A percentile compares a stretch with the other conserved stretches of the same genome.
Conservation (phyloP, 2,888 invertebrate species). For the Petrolisthes cinctipes region DNA sequence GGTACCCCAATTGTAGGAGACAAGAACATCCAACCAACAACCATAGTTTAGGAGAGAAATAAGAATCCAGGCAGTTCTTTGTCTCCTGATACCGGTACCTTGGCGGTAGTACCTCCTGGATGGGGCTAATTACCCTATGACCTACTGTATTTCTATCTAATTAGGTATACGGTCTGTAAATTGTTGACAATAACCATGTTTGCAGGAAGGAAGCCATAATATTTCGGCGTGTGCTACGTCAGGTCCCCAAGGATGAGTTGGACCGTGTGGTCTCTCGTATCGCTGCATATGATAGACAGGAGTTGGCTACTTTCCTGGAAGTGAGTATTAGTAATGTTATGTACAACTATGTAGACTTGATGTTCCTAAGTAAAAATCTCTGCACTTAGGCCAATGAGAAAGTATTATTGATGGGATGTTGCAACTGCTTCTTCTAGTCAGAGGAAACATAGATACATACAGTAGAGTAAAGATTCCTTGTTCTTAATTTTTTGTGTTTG, state of each 20-base stretch:
- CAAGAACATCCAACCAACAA: too few species aligned
- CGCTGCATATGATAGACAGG: conserved; percentile 51
- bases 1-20: too few species aligned
- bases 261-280: conserved; percentile 45
- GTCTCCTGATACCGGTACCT: too few species aligned
- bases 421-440: too few species aligned
- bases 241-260: conserved; percentile 54
- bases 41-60: too few species aligned
- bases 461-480: too few species aligned
- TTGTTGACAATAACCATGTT: not conserved
- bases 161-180: not conserved
- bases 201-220: conserved; percentile 57
- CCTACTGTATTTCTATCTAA: not conserved
- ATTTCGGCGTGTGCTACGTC: conserved; percentile 55
- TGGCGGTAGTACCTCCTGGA: too few species aligned
- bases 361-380: not conserved
- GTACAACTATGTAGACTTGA: not conserved
- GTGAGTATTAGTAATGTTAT: conserved; percentile 23
- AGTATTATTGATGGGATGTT: too few species aligned
- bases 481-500: too few species aligned
- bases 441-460: too few species aligned
- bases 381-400: not conserved
- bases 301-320: conserved; percentile 45
- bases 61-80: too few species aligned
- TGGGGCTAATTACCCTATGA: too few species aligned